A percentile compares a stretch with the other conserved stretches of the same genome.
Conservation (phyloP, 2,113 vertebrate species). For the Cyphomyrus discorhynchus region DNA sequence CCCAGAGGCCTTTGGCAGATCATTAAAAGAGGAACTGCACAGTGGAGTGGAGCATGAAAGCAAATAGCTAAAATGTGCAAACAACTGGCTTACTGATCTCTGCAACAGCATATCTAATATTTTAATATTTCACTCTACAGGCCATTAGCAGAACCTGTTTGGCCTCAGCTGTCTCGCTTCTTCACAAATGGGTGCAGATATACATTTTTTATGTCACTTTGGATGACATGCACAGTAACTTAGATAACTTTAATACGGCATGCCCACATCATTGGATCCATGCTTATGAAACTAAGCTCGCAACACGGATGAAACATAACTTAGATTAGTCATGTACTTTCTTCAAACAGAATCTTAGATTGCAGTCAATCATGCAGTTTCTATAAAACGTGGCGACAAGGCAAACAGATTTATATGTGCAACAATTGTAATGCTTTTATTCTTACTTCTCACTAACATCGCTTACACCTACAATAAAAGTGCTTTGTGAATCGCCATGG, state of each 20-base stretch:
- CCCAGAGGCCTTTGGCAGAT: not conserved
- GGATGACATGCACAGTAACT: not conserved
- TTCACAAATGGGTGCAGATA: not conserved
- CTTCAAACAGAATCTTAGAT: not conserved
- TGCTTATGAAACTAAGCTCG: not conserved
- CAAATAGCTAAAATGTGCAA: not conserved
- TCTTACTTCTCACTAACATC: not conserved
- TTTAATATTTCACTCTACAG: not conserved
- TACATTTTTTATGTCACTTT: slow-evolving; percentile 1
- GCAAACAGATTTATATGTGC: not conserved
- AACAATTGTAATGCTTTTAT: not conserved
- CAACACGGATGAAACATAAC: not conserved
- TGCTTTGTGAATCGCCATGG: not conserved
- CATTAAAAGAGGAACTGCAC: not conserved
- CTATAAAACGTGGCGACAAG: not conserved
- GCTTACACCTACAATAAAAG: not conserved
- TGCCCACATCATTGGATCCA: not conserved
- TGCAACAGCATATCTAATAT: not conserved
- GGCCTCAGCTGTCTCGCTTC: not conserved
- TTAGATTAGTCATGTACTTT: not conserved
- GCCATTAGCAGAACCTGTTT: not conserved
- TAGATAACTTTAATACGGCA: not conserved
- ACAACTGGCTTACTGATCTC: not conserved
- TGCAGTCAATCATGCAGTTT: not conserved
- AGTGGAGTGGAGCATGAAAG: not conserved